Evolutionary conservation across 2,797 vertebrate genomes (phyloP).

Genomic region (Borostomias antarcticus): DNA sequence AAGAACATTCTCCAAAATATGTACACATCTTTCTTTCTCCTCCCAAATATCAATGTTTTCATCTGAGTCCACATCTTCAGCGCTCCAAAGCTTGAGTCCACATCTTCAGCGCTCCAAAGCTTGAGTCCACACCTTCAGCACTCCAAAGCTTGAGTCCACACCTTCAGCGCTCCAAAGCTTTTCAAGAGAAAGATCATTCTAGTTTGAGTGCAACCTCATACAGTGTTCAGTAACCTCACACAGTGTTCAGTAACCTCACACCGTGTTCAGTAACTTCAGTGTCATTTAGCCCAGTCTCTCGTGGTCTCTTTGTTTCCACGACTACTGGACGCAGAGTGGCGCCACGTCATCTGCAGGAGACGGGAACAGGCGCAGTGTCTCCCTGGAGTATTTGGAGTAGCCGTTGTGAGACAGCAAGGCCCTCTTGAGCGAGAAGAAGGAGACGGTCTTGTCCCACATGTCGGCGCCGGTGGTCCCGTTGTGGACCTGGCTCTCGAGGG

Average conservation of each 20-base stretch:
- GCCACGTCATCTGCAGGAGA: slow-evolving; percentile 64
- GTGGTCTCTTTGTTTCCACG: not conserved
- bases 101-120: too few relatives aligned
- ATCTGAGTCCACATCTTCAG: not conserved
- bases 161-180: slow-evolving; percentile 1
- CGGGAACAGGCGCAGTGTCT: slow-evolving; percentile 64
- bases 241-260: not conserved
- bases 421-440: slow-evolving; percentile 67
- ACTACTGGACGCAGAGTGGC: slow-evolving; percentile 66
- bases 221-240: not conserved
- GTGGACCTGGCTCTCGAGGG: slow-evolving; percentile 60
- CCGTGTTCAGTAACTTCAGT: not conserved
- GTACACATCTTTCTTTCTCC: slow-evolving; percentile 6
- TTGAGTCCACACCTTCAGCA: too few relatives aligned
- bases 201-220: not conserved
- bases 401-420: slow-evolving; percentile 67
- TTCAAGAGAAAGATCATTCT: not conserved
- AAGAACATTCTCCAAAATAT: slow-evolving; percentile 15
- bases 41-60: slow-evolving; percentile 13
- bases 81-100: not conserved
- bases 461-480: slow-evolving; percentile 56
- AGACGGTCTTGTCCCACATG: slow-evolving; percentile 71
- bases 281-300: slow-evolving; percentile 1
- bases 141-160: too few relatives aligned
- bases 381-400: slow-evolving; percentile 69